Conservation (phyloP, 2,888 invertebrate species). For the Cheilosia pagana region DNA sequence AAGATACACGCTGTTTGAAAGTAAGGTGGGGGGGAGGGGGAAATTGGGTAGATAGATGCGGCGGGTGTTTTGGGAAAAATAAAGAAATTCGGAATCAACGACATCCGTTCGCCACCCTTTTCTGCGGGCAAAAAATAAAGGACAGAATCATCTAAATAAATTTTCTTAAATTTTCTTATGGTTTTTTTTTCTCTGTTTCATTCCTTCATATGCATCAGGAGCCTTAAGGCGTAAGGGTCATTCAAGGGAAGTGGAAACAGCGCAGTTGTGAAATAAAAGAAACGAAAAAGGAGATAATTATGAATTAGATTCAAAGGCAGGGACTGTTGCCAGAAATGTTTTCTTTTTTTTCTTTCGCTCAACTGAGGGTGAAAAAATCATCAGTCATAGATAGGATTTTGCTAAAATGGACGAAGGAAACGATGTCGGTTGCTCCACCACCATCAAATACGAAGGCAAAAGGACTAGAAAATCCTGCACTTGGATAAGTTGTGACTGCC, state of each 20-base stretch:
- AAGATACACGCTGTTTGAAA: slow-evolving; percentile 9
- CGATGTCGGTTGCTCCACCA: no score
- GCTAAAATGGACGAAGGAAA: slow-evolving; percentile 5
- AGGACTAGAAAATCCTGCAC: no score
- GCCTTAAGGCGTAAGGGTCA: slow-evolving; percentile 35
- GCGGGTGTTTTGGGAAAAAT: not conserved
- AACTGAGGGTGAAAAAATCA: slow-evolving; percentile 17
- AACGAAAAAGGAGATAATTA: slow-evolving; percentile 33
- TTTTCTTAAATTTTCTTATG: slow-evolving; percentile 18
- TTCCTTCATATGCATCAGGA: slow-evolving; percentile 56
- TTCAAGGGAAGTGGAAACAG: slow-evolving; percentile 45
- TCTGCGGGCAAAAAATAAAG: slow-evolving; percentile 30
- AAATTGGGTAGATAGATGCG: no score
- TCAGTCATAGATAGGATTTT: slow-evolving; percentile 13
- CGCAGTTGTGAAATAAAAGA: slow-evolving; percentile 40
- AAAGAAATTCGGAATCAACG: slow-evolving; percentile 57
- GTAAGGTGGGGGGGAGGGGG: not conserved
- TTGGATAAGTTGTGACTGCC: no score
- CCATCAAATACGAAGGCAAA: no score
- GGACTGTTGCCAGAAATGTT: slow-evolving; percentile 6
- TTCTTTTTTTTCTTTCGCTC: not conserved
- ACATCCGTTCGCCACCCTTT: slow-evolving; percentile 48
- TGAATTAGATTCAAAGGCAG: slow-evolving; percentile 23
- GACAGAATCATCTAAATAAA: slow-evolving; percentile 45
- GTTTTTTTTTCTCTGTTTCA: slow-evolving; percentile 10